Evolutionary conservation across 2,797 vertebrate genomes (phyloP).

Genomic region (Caiman crocodilus): DNA sequence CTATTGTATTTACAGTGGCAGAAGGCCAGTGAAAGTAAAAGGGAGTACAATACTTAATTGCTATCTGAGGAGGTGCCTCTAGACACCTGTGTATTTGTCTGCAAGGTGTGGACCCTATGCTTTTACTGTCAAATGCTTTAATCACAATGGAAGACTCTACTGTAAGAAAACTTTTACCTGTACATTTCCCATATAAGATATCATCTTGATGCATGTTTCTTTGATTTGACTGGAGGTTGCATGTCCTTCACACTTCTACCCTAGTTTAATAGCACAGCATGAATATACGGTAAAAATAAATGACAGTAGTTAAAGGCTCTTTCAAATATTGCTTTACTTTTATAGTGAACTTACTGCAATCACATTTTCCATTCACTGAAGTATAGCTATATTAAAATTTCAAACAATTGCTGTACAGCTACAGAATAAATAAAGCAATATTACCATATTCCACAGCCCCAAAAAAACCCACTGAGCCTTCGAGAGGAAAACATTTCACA

Average conservation of each 20-base stretch:
- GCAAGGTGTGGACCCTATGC: not conserved
- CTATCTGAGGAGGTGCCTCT: not conserved
- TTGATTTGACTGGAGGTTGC: not conserved
- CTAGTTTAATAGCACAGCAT: not conserved
- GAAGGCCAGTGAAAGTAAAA: not conserved
- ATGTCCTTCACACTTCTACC: not conserved
- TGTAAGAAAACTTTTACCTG: not conserved
- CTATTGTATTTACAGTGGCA: not conserved
- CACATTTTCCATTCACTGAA: not conserved
- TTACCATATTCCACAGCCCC: not conserved
- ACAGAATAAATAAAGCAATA: not conserved
- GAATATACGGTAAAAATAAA: no score
- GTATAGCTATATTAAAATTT: not conserved
- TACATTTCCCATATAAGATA: not conserved
- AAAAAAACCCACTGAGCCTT: not conserved
- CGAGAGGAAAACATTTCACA: not conserved
- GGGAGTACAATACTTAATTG: not conserved
- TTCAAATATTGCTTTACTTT: not conserved
- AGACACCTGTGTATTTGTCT: not conserved
- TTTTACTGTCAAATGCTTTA: not conserved
- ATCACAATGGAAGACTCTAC: not conserved
- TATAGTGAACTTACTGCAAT: not conserved
- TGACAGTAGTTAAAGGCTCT: not conserved
- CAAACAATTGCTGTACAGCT: not conserved
- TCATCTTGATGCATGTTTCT: not conserved